phyloP scores from a whole-genome alignment of 2,888 invertebrate species.

The Leptopilina myrica region DNA sequence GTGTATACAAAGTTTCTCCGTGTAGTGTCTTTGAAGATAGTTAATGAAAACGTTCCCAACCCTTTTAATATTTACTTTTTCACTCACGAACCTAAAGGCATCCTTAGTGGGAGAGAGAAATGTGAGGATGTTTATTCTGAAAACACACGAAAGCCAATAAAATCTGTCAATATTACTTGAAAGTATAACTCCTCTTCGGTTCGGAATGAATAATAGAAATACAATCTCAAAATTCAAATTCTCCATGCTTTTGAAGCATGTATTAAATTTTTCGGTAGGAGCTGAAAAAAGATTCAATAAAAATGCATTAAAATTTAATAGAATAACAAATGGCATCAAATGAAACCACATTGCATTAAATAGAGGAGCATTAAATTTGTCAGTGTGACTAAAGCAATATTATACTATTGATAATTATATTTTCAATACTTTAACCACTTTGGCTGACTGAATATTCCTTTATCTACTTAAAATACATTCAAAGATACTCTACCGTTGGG shows the following conservation, averaged over 20 bases:
- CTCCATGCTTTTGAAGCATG: neutral
- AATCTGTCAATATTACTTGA: constrained; percentile 12
- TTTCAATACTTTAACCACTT: no score
- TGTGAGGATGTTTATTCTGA: constrained; percentile 8
- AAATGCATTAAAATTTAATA: no score
- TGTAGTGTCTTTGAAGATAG: neutral
- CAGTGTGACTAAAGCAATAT: no score
- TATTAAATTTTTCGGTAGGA: neutral
- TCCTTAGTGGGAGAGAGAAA: neutral
- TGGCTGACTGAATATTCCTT: no score
- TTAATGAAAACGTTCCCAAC: neutral
- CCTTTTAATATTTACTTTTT: constrained; percentile 7
- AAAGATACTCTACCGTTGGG: no score
- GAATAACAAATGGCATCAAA: no score
- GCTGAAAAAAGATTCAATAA: neutral
- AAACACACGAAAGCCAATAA: neutral
- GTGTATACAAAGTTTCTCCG: no score
- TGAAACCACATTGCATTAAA: no score
- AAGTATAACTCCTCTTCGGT: neutral
- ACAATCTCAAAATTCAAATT: neutral
- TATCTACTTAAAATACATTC: no score
- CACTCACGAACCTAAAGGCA: neutral
- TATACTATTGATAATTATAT: no score
- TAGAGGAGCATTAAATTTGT: no score
- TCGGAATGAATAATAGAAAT: neutral